Percentiles rank a stretch among this genome's conserved stretches.
phyloP scores from a whole-genome alignment of 2,797 vertebrate species.

The Xiphophorus birchmanni region DNA sequence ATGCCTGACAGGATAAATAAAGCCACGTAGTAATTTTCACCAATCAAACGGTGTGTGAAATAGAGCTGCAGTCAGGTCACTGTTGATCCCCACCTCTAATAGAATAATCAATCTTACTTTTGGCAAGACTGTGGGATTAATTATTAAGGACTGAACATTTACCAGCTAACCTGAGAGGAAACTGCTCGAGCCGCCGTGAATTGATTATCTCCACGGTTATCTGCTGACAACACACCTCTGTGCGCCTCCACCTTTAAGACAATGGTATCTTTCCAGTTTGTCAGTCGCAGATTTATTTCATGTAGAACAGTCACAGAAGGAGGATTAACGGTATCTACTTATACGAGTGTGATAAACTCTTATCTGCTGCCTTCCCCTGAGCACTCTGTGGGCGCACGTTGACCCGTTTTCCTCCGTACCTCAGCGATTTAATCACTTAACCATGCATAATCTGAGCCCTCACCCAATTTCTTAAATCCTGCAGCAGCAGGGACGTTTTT shows the following conservation, averaged over 20 bases:
- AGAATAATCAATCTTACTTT: slow-evolving; percentile 77
- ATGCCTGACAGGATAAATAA: slow-evolving; percentile 13
- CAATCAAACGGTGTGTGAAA: slow-evolving; percentile 74
- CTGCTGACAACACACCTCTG: slow-evolving; percentile 51
- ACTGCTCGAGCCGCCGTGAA: slow-evolving; percentile 41
- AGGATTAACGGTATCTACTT: slow-evolving; percentile 80
- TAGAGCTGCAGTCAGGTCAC: slow-evolving; percentile 64
- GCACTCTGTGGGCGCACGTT: slow-evolving; percentile 67
- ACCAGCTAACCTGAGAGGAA: slow-evolving; percentile 52
- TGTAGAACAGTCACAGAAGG: slow-evolving; percentile 71
- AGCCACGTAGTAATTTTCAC: slow-evolving; percentile 36
- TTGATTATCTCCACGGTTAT: slow-evolving; percentile 70
- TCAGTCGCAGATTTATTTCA: slow-evolving; percentile 74
- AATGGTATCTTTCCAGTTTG: slow-evolving; percentile 78
- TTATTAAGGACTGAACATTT: slow-evolving; percentile 66
- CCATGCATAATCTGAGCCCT: slow-evolving; percentile 68
- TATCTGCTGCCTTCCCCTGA: slow-evolving; percentile 73
- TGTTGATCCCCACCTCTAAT: slow-evolving; percentile 73
- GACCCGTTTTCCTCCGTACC: slow-evolving; percentile 75
- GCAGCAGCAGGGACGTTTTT: slow-evolving; percentile 34
- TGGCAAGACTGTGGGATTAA: slow-evolving; percentile 66
- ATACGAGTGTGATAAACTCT: slow-evolving; percentile 76
- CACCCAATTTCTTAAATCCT: slow-evolving; percentile 63
- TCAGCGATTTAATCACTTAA: slow-evolving; percentile 73
- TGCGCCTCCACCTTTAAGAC: slow-evolving; percentile 59